Conservation (phyloP, 1,140 invertebrate genomes). For the Penaeus indicus region DNA sequence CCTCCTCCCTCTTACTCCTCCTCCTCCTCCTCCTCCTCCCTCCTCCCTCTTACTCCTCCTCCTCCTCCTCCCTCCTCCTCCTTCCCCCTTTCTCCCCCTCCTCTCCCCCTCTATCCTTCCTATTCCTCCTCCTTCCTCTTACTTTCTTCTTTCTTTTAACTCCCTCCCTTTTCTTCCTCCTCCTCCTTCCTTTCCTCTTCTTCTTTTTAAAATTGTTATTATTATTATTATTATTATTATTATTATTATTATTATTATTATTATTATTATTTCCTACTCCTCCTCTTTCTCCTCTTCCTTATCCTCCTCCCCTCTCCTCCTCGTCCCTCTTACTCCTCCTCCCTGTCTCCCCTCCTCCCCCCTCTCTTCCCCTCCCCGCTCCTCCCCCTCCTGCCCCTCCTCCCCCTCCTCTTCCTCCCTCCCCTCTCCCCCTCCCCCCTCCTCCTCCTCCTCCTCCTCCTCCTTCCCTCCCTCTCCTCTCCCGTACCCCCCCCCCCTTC, state of each 20-base stretch:
- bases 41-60: too few relatives aligned
- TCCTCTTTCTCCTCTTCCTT: background rate
- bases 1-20: too few relatives aligned
- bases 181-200: background rate
- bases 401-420: background rate
- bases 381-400: background rate
- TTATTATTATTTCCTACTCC: background rate
- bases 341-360: background rate
- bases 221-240: background rate
- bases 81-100: background rate
- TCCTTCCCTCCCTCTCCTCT: background rate
- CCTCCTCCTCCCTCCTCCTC: background rate
- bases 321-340: background rate
- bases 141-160: background rate
- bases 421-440: background rate
- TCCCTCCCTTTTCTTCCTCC: background rate
- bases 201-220: background rate
- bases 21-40: too few relatives aligned
- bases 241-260: background rate
- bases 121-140: background rate
- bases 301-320: background rate
- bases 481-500: background rate
- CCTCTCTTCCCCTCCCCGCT: background rate
- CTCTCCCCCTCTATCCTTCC: background rate
- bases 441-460: background rate